Percentiles rank a stretch among this genome's conserved stretches.
Evolutionary conservation across 2,888 invertebrate genomes (phyloP).

Genomic region (Tillus elongatus): DNA sequence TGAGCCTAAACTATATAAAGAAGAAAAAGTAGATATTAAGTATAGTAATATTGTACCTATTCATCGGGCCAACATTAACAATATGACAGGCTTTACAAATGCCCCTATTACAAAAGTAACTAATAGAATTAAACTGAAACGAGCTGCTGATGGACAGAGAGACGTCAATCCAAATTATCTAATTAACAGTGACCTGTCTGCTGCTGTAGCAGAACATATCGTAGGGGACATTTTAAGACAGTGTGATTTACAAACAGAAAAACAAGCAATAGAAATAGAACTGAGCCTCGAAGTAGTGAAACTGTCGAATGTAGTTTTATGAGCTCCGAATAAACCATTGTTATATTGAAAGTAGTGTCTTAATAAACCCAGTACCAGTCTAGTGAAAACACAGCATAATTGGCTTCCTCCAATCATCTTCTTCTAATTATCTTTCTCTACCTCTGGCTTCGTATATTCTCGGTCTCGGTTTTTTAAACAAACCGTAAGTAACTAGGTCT

Average conservation of each 20-base stretch:
- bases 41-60: slow-evolving; percentile 40
- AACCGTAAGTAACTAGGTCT: no score
- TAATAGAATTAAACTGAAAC: slow-evolving; percentile 67
- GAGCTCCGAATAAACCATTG: no score
- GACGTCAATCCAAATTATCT: slow-evolving; percentile 43
- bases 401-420: no score
- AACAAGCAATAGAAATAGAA: slow-evolving; percentile 58
- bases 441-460: no score
- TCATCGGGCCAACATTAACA: slow-evolving; percentile 30
- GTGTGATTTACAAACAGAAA: slow-evolving; percentile 50
- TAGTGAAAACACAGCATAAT: no score
- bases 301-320: slow-evolving; percentile 64
- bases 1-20: no score
- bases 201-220: slow-evolving; percentile 70
- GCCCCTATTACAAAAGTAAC: slow-evolving; percentile 48
- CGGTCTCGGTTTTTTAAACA: no score
- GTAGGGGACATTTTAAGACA: slow-evolving; percentile 62
- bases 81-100: slow-evolving; percentile 25
- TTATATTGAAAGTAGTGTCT: no score
- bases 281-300: slow-evolving; percentile 59
- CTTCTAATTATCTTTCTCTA: no score
- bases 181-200: slow-evolving; percentile 51
- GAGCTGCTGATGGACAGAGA: slow-evolving; percentile 53
- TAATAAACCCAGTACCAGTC: no score
- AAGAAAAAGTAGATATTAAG: slow-evolving; percentile 35